Base-by-base conservation (phyloP, 2,888 invertebrate genomes). In the Chorisops tibialis region DNA sequence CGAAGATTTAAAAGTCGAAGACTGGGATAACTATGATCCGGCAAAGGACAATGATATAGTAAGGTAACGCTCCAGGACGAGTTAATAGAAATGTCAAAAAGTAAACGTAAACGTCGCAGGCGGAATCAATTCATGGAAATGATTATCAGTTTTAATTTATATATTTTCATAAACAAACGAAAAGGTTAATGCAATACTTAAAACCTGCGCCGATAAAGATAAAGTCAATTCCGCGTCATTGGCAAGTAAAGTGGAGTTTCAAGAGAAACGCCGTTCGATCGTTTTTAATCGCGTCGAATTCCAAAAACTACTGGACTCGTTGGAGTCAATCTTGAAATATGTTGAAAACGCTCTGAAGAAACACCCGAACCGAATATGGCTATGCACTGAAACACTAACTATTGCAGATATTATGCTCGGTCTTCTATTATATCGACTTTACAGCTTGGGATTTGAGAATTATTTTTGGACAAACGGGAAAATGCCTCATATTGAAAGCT, bases 71-170 rank as follows among this genome's bases (percentile, higher is more conserved):
- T 85, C 2, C 80, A 85, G 67, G 79, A 85, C 65, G 83, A 85
- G 71, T 71, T 83, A 5, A 78, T 82, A 61, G 82, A 84, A 65
- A 83, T 81, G 67, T 79, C 84, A 0, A 81, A 81, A 67, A 78
- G 79, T 41, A 79, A 81, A 43, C 85, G 84, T 64, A 83, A 83
- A 63, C 80, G 83, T 43, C 84, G 83, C 68, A 82, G 85, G 69
- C 87, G 88, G 68, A 88, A 88, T n/a, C 87, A 88, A 67, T 87
- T 94, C 65, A 87, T 88, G 12, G 83, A 88, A 72, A 83, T 89
- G 21, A 76, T 95, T n/a, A 48, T 22, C 24, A 21, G n/a, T n/a
- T n/a, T n/a, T n/a, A n/a, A n/a, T n/a, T n/a, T n/a, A n/a, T n/a
- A n/a, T n/a, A n/a, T 67, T 73, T 74, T 58, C 69, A 88, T 88